phyloP scores from a whole-genome alignment of 2,888 invertebrate genomes.

The Minunthozetes semirufus region DNA sequence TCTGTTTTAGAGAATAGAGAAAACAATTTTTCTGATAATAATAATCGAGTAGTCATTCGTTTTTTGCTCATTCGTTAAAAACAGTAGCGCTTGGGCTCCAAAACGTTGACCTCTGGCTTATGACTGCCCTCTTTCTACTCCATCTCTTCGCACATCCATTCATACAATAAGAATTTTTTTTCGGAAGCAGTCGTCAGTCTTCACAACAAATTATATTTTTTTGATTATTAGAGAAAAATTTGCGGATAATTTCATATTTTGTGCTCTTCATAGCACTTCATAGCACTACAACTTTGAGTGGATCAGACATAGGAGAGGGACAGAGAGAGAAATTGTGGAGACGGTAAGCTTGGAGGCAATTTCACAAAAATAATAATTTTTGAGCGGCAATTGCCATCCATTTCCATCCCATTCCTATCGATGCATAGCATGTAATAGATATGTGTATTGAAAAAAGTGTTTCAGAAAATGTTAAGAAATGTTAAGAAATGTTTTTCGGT shows the following conservation, averaged over 20 bases:
- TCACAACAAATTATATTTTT: conserved; percentile 27
- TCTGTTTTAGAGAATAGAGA: not conserved
- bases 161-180: conserved; percentile 13
- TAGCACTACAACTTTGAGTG: not conserved
- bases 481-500: conserved; percentile 11
- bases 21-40: not conserved
- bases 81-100: conserved; percentile 6
- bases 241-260: conserved; percentile 25
- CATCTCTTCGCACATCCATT: conserved; percentile 3
- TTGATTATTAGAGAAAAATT: conserved; percentile 7
- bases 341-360: not conserved
- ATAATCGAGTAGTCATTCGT: not conserved
- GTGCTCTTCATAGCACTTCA: conserved; percentile 7
- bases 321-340: conserved; percentile 17
- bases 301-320: not conserved
- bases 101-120: conserved; percentile 16
- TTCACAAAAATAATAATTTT: conserved; percentile 26
- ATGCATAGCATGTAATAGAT: conserved; percentile 13
- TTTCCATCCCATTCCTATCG: not conserved
- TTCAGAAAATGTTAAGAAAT: not conserved
- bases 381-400: not conserved
- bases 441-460: not conserved
- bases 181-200: conserved; percentile 26
- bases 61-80: not conserved
- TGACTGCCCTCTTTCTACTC: not conserved